Percentiles rank a stretch among this genome's conserved stretches.
Evolutionary conservation across 2,113 vertebrate species (phyloP).

Genomic region (Apteryx owenii): DNA sequence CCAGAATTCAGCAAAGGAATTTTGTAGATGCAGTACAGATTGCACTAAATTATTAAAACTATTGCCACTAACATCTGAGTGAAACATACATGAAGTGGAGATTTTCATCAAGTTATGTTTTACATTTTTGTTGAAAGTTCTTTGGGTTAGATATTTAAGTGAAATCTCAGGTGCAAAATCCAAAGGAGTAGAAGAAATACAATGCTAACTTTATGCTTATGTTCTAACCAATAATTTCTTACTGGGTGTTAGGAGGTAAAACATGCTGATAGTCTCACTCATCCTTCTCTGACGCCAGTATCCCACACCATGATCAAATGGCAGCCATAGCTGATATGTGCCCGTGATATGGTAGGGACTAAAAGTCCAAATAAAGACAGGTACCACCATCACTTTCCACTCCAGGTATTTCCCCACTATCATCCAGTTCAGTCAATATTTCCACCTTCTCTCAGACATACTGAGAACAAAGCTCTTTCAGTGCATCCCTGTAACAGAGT

Average conservation of each 20-base stretch:
- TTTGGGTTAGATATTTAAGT: neutral
- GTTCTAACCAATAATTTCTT: neutral
- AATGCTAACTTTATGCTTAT: neutral
- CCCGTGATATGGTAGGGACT: neutral
- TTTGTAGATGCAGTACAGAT: neutral
- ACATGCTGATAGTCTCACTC: neutral
- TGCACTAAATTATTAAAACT: neutral
- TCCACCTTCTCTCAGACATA: neutral
- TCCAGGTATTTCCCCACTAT: neutral
- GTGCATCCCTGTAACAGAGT: fast-evolving
- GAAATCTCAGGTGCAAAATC: neutral
- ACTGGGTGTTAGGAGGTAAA: neutral
- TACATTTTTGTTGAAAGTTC: neutral
- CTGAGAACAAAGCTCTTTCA: fast-evolving
- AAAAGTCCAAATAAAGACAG: neutral
- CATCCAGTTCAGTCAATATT: neutral
- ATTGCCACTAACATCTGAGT: neutral
- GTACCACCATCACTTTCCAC: neutral
- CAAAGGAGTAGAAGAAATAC: neutral
- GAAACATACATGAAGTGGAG: neutral
- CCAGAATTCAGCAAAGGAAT: neutral
- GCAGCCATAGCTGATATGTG: neutral
- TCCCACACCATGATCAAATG: fast-evolving
- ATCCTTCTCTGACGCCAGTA: neutral
- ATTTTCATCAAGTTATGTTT: neutral